These are phyloP conservation scores for Melangyna quadrimaculata DNA, from an alignment of 2,888 invertebrate genomes.

Conservation along the genomic window DNA sequence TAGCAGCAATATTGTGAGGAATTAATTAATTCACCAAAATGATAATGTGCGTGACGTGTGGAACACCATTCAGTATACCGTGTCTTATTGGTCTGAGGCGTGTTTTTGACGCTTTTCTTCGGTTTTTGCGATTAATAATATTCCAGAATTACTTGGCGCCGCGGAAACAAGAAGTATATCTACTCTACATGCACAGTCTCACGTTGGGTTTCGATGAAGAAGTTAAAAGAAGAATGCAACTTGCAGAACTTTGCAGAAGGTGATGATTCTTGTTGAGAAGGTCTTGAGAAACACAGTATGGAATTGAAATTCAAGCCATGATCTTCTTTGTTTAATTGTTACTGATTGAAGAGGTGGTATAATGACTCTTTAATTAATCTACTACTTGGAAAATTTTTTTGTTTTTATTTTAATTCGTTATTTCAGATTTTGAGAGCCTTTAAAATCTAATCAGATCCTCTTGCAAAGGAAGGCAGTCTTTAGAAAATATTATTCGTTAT, in stretches of 20 bases:
- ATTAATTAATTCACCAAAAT: constrained; percentile 67
- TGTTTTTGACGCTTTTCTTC: constrained; percentile 43
- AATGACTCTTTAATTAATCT: background rate
- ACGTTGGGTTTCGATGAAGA: background rate
- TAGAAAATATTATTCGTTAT: no score
- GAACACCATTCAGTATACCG: constrained; percentile 24
- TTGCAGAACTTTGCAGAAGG: no score
- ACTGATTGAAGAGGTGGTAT: background rate
- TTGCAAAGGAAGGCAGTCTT: no score
- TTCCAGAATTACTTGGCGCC: constrained; percentile 27
- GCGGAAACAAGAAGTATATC: constrained; percentile 8
- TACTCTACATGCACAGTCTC: no score
- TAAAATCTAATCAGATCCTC: no score
- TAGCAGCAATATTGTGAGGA: constrained; percentile 45
- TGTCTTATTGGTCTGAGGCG: constrained; percentile 43
- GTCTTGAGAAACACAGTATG: background rate
- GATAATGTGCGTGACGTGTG: constrained; percentile 61
- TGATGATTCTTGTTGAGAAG: background rate
- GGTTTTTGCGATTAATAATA: constrained; percentile 15
- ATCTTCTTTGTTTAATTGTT: background rate
- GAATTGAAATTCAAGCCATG: background rate
- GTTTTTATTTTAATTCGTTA: background rate
- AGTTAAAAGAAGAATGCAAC: background rate
- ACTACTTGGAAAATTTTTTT: background rate
- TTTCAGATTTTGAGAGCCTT: no score